A percentile compares a stretch with the other conserved stretches of the same genome.
These are phyloP conservation scores for Celastrina argiolus DNA, from an alignment of 2,888 invertebrate species.

Conservation along the genomic window DNA sequence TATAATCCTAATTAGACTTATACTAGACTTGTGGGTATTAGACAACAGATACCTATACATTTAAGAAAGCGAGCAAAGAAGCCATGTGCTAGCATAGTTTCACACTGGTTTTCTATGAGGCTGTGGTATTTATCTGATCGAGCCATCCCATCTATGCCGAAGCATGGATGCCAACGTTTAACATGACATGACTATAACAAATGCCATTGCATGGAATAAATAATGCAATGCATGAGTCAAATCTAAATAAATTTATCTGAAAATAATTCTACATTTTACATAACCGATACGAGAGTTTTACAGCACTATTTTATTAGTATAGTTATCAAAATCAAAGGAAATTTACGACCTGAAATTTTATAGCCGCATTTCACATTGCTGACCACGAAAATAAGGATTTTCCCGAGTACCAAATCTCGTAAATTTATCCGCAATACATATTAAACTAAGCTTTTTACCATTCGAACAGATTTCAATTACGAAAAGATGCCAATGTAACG, in stretches of 20 bases:
- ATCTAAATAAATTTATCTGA: constrained; percentile 35
- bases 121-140: too few relatives aligned
- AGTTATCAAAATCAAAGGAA: constrained; percentile 29
- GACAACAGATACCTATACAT: too few relatives aligned
- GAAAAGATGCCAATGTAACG: constrained; percentile 34
- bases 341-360: constrained; percentile 14
- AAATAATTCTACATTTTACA: constrained; percentile 49
- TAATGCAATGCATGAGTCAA: not conserved
- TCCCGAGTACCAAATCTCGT: not conserved
- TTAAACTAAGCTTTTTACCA: not conserved
- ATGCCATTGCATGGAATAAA: not conserved
- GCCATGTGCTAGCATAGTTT: too few relatives aligned
- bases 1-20: too few relatives aligned
- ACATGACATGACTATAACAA: too few relatives aligned
- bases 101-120: too few relatives aligned
- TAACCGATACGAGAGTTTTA: constrained; percentile 68
- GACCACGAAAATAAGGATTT: not conserved
- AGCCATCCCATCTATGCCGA: too few relatives aligned
- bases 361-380: not conserved
- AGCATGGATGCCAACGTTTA: too few relatives aligned
- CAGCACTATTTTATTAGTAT: constrained; percentile 51
- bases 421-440: not conserved
- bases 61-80: too few relatives aligned
- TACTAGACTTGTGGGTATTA: too few relatives aligned
- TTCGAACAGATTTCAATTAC: not conserved